A percentile compares a stretch with the other conserved stretches of the same genome.
phyloP scores from a whole-genome alignment of 2,888 invertebrate genomes.

The Diloba caeruleocephala region DNA sequence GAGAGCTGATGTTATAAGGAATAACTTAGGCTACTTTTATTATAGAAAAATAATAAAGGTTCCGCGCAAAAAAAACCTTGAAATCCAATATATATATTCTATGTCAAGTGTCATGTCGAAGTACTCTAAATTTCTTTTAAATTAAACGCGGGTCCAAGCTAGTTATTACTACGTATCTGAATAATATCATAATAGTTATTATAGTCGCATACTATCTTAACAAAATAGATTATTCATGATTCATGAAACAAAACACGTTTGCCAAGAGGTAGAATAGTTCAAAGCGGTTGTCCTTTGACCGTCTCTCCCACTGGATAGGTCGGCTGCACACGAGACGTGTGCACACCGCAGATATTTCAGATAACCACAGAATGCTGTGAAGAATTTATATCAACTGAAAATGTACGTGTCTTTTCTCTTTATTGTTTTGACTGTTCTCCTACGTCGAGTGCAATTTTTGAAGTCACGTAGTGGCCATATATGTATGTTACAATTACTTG shows the following conservation, averaged over 20 bases:
- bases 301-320: conserved; percentile 21
- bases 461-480: neutral
- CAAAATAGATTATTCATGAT: conserved; percentile 8
- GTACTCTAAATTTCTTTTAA: too few species aligned
- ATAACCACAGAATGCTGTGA: conserved; percentile 14
- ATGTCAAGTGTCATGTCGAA: too few species aligned
- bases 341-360: conserved; percentile 23
- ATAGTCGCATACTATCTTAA: too few species aligned
- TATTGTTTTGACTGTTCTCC: conserved; percentile 27
- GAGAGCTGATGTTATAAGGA: too few species aligned
- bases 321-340: conserved; percentile 18
- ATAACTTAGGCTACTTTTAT: too few species aligned
- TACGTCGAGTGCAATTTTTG: conserved; percentile 2
- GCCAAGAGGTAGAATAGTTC: conserved; percentile 14
- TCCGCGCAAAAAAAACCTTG: too few species aligned
- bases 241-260: conserved; percentile 39
- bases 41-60: too few species aligned
- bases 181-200: too few species aligned
- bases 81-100: too few species aligned
- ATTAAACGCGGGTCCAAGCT: too few species aligned
- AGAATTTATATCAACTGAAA: conserved; percentile 36
- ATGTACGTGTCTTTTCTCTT: conserved; percentile 32
- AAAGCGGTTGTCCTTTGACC: conserved; percentile 29
- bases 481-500: neutral
- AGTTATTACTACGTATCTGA: too few species aligned